These are phyloP conservation scores for Neodon shergylaensis DNA, from an alignment of 2,113 vertebrate species.

Conservation along the genomic window DNA sequence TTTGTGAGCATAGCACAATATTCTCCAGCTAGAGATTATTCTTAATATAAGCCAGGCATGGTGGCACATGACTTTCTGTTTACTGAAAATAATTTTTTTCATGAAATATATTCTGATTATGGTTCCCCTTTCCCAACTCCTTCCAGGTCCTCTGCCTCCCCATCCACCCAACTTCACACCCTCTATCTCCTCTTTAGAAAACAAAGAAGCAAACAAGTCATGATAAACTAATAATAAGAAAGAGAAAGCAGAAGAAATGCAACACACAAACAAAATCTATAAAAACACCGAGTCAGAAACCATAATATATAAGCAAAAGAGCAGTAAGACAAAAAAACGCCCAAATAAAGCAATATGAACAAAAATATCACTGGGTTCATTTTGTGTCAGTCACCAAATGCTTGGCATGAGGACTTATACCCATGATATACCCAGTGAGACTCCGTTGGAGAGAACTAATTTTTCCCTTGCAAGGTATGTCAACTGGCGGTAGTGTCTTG, in stretches of 20 bases:
- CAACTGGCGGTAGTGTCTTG: neutral
- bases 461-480: neutral
- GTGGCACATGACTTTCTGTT: neutral
- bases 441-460: neutral
- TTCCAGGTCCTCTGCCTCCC: neutral
- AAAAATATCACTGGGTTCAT: neutral
- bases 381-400: neutral
- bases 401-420: neutral
- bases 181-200: neutral
- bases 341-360: neutral
- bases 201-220: neutral
- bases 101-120: neutral
- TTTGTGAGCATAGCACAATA: neutral
- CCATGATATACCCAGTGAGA: neutral
- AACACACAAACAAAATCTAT: neutral
- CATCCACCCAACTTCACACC: neutral
- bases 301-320: neutral
- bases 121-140: neutral
- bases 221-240: neutral
- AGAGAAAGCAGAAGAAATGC: neutral
- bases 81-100: neutral
- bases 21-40: neutral
- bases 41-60: neutral
- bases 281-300: neutral
- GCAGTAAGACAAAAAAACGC: neutral